A percentile compares a stretch with the other conserved stretches of the same genome.
Evolutionary conservation across 2,888 invertebrate species (phyloP).

Genomic region (Morpho deidamia): DNA sequence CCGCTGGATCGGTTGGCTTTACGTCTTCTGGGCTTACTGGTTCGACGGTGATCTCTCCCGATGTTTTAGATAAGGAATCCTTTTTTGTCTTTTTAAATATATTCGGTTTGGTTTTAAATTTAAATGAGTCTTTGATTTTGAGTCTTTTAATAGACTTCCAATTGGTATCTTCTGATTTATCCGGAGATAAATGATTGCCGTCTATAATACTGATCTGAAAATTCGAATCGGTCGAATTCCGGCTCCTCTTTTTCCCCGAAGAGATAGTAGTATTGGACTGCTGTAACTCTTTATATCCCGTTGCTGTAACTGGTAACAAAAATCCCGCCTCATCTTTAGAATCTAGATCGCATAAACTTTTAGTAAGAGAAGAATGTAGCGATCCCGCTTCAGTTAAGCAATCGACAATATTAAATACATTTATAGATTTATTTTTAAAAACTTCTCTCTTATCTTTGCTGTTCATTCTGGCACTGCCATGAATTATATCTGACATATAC

Average conservation of each 20-base stretch:
- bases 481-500: constrained; percentile 42
- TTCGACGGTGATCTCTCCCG: constrained; percentile 64
- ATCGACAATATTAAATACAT: constrained; percentile 69
- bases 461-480: constrained; percentile 42
- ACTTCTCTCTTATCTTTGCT: constrained; percentile 68
- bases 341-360: constrained; percentile 69
- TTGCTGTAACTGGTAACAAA: constrained; percentile 47
- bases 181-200: constrained; percentile 53
- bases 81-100: constrained; percentile 71
- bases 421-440: constrained; percentile 71
- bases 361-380: constrained; percentile 65
- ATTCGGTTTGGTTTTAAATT: constrained; percentile 69
- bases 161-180: constrained; percentile 67
- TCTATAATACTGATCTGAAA: constrained; percentile 63
- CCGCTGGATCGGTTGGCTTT: constrained; percentile 66
- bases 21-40: constrained; percentile 61
- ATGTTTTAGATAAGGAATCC: constrained; percentile 55
- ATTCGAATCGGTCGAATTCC: constrained; percentile 70
- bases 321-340: constrained; percentile 59
- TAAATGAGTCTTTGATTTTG: constrained; percentile 74
- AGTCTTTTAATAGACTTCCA: constrained; percentile 74
- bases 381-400: constrained; percentile 64
- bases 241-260: constrained; percentile 69
- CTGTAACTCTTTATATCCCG: constrained; percentile 56
- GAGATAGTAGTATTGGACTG: constrained; percentile 69